Evolutionary conservation across 1,140 invertebrate genomes (phyloP).

Genomic region (Aphelenchoides fujianensis): DNA sequence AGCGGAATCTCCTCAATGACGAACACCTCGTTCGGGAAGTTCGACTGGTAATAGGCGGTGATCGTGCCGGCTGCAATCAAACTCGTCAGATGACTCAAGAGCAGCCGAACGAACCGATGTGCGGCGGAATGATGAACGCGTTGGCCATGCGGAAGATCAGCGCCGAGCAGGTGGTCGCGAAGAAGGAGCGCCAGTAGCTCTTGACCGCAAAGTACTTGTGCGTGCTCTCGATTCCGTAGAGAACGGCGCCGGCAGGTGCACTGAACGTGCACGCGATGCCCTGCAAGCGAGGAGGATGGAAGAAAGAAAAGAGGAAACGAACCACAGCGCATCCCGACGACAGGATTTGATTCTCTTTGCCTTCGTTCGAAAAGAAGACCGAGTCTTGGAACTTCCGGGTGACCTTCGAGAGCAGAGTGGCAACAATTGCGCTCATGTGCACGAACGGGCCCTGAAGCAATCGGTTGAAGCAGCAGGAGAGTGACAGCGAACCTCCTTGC

Average conservation of each 20-base stretch:
- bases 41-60: conserved; percentile 60
- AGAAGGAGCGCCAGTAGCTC: conserved; percentile 98
- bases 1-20: conserved; percentile 95
- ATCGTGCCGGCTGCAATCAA: conserved; percentile 60
- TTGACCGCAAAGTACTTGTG: conserved; percentile 96
- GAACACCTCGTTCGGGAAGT: conserved; percentile 68
- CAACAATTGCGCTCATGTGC: conserved; percentile 62
- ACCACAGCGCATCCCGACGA: conserved; percentile 54
- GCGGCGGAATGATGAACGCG: conserved; percentile 55
- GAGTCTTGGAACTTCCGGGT: conserved; percentile 51
- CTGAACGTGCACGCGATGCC: conserved; percentile 26
- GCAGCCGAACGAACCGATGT: too few relatives aligned
- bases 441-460: conserved; percentile 71
- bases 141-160: conserved; percentile 79
- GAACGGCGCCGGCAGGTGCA: conserved; percentile 67
- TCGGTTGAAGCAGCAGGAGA: too few relatives aligned
- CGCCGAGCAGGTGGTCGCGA: conserved; percentile 92
- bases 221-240: conserved; percentile 98
- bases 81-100: neutral
- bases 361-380: conserved; percentile 60
- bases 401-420: conserved; percentile 53
- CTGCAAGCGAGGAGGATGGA: neutral
- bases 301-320: too few relatives aligned
- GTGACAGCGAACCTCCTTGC: too few relatives aligned
- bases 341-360: conserved; percentile 55